These are phyloP conservation scores for Archilochus colubris DNA, from an alignment of 2,113 vertebrate species.

Conservation along the genomic window DNA sequence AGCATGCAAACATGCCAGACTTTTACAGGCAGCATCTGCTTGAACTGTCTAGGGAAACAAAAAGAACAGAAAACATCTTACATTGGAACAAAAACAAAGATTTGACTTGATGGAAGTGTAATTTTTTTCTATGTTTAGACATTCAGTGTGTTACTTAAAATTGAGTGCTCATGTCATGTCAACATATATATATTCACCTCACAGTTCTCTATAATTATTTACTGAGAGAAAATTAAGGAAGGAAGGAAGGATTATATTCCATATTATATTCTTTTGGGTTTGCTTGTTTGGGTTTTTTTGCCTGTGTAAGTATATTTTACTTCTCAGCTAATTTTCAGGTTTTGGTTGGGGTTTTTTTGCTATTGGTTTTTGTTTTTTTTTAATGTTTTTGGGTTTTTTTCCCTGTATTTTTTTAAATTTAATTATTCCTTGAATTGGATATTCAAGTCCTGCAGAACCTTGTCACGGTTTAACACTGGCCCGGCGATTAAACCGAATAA, in stretches of 20 bases:
- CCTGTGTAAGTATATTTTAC: not conserved
- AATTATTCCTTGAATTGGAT: not conserved
- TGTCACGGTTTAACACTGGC: too few relatives aligned
- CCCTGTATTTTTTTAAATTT: not conserved
- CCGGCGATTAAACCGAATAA: too few relatives aligned
- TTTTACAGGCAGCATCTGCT: slow-evolving; percentile 34
- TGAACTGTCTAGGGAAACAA: not conserved
- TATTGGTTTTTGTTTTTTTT: not conserved
- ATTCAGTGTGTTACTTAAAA: not conserved
- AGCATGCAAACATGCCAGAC: not conserved
- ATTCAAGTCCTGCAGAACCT: not conserved
- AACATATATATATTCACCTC: not conserved
- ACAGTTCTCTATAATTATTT: not conserved
- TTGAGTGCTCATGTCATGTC: not conserved
- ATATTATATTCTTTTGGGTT: not conserved
- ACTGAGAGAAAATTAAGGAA: not conserved
- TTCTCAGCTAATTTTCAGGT: not conserved
- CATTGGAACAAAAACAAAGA: not conserved
- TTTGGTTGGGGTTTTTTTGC: not conserved
- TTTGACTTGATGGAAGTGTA: not conserved
- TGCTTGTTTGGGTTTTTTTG: not conserved
- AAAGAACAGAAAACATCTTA: not conserved
- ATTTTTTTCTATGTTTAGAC: slow-evolving; percentile 2
- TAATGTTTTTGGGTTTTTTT: too few relatives aligned
- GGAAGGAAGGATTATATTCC: not conserved